Evolutionary conservation across 2,888 invertebrate species (phyloP), one percentile per base, ranked within the genome.

Genomic region (Andrena minutula): DNA sequence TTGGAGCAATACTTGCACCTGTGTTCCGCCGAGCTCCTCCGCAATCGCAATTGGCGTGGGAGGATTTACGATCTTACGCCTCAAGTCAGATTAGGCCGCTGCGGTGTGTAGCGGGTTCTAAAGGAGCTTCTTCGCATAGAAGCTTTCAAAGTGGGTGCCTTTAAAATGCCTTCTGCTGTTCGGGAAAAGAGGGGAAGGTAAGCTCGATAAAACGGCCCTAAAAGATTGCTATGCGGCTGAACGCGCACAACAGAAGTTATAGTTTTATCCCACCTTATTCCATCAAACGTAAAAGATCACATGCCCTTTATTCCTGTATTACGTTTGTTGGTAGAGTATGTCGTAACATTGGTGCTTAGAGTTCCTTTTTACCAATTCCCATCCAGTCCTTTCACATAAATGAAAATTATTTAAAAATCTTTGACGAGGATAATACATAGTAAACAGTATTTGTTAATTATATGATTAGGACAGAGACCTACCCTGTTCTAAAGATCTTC

Each of bases 51-150:
- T 85, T 83, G 89, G 85, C 89, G 85, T 80, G 56, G 82, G 85
- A 85, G 87, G 89, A 88, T 88, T 88, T 88, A 88, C 88, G 87
- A 88, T 82, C 87, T 84, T 70, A 77, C 87, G 76, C 80, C 82
- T 82, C 75, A 75, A 82, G 84, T 85, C 85, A 83, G 88, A 88
- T 88, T 87, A 88, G 88, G 82, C 82, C 72, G 80, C 35, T 64
- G 79, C 69, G 86, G 80, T 51, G 83, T 71, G 32, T 70, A 66
- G 73, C 77, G 81, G 76, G 74, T 75, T 79, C 79, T 76, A 79
- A 56, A 66, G 69, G 58, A 75, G 75, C 78, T 58, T 75, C 74
- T 66, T 70, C 75, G 76, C 79, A 49, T 68, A 83, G 77, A 53
- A 79, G 71, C 78, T 88, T 79, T 86, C 82, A 81, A 87, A 85